Base-by-base conservation (phyloP, 2,888 invertebrate genomes). In the Tridacna crocea region DNA sequence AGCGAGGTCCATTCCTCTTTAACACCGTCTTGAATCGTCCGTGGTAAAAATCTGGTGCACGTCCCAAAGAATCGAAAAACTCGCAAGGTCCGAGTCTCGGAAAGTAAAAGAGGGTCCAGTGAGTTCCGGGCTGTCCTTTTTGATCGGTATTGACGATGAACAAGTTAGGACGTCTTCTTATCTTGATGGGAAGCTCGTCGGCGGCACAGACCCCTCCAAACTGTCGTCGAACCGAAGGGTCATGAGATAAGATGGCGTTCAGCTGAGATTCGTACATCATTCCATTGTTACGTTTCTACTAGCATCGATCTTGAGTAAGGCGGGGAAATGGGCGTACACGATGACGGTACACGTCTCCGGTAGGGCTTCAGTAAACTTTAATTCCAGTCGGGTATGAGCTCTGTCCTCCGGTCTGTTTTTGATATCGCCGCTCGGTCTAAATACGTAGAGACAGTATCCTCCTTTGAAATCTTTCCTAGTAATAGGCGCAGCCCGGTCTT, bases 371-470 rank as follows among this genome's bases (percentile, higher is more conserved):
- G 63, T 24, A 36, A 78, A 78, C 22, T 78, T 78, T 0, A 78
- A 51, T 36, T 78, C 78, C 51, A 78, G 26, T 17, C 78, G 72
- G 2, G 78, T 78, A 51, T 78, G 73, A 48, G 63, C 78, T 73
- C 78, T 78, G n/a, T 78, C 15, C 15, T 12, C 11, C 51, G 19
- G 26, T 48, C 46, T 63, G 26, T 63, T 2, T 63, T 63, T 63
- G 13, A 15, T 63, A 63, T 63, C 15, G 63, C 63, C 63, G 63
- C 26, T 63, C 13, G 63, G 63, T 22, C 63, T 63, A 26, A 63
- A 76, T 0, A 66, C 60, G 66, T 77, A 77, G 58, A 80, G 48
- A 36, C 80, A 80, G 17, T 63, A 77, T 22, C 80, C 77, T 6
- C 27, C 46, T 60, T 76, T 66, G 26, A 77, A 77, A n/a, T 65